Evolutionary conservation across 2,113 vertebrate species (phyloP).

Genomic region (Poeciliopsis occidentalis): DNA sequence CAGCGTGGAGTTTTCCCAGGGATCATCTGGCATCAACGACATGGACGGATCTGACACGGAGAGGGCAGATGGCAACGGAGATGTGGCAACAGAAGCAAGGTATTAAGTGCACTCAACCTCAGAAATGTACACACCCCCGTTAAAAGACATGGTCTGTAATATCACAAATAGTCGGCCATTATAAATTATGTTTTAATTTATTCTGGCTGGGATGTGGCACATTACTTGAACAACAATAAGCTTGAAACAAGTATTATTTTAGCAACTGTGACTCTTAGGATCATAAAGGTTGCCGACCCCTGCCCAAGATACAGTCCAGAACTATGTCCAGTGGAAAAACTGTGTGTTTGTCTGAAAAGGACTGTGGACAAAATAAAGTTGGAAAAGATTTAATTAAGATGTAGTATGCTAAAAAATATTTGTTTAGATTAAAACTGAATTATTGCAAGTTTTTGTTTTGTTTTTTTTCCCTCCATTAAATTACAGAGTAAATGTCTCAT

Average conservation of each 20-base stretch:
- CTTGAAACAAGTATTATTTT: no score
- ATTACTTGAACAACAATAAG: background rate
- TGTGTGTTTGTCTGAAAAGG: no score
- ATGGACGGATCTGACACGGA: conserved; percentile 91
- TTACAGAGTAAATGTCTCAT: no score
- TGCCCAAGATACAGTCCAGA: no score
- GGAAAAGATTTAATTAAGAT: no score
- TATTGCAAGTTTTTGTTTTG: no score
- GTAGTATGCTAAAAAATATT: no score
- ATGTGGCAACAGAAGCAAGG: conserved; percentile 60
- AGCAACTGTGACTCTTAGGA: no score
- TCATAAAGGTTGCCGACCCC: no score
- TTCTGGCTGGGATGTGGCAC: background rate
- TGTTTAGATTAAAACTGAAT: no score
- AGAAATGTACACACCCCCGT: background rate
- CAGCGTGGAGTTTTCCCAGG: conserved; percentile 93
- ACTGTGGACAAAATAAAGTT: background rate
- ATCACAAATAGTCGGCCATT: background rate
- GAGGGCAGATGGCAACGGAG: conserved; percentile 50
- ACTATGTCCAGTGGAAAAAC: background rate
- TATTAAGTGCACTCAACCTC: conserved; percentile 25
- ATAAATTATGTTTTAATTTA: background rate
- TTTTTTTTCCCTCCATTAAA: no score
- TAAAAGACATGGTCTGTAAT: background rate
- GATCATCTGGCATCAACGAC: conserved; percentile 92